These are phyloP conservation scores for Steromphala cineraria DNA, from an alignment of 2,888 invertebrate species.

Conservation along the genomic window DNA sequence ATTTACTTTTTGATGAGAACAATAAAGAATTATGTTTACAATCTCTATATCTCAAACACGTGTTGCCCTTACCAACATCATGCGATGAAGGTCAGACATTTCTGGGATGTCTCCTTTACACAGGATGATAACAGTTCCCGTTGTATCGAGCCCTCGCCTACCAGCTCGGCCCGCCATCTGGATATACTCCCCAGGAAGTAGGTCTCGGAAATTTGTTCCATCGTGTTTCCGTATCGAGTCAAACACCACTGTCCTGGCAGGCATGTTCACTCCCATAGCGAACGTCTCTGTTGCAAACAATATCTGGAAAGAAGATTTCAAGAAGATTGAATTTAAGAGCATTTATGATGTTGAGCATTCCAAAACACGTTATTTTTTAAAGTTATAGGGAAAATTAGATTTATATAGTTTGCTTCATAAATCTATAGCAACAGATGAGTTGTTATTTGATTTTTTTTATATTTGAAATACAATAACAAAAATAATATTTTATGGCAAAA, in stretches of 20 bases:
- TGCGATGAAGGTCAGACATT: slow-evolving; percentile 83
- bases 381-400: too few relatives aligned
- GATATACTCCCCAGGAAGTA: slow-evolving; percentile 95
- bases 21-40: not conserved
- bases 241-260: slow-evolving; percentile 97
- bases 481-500: too few relatives aligned
- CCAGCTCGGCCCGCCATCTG: slow-evolving; percentile 88
- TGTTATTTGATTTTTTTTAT: too few relatives aligned
- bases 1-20: too few relatives aligned
- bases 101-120: slow-evolving; percentile 85
- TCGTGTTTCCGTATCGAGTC: slow-evolving; percentile 94
- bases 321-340: too few relatives aligned
- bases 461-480: too few relatives aligned
- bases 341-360: too few relatives aligned
- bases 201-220: slow-evolving; percentile 84
- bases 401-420: too few relatives aligned
- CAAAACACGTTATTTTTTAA: too few relatives aligned
- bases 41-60: not conserved
- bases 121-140: slow-evolving; percentile 95
- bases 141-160: slow-evolving; percentile 91
- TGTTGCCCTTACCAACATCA: slow-evolving; percentile 84
- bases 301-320: slow-evolving; percentile 79
- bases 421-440: too few relatives aligned
- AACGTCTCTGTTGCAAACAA: slow-evolving; percentile 99
- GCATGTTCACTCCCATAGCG: slow-evolving; percentile 99